Evolutionary conservation across 2,888 invertebrate genomes (phyloP), one percentile per base, ranked within the genome.

Genomic region (Parthenolecanium corni): DNA sequence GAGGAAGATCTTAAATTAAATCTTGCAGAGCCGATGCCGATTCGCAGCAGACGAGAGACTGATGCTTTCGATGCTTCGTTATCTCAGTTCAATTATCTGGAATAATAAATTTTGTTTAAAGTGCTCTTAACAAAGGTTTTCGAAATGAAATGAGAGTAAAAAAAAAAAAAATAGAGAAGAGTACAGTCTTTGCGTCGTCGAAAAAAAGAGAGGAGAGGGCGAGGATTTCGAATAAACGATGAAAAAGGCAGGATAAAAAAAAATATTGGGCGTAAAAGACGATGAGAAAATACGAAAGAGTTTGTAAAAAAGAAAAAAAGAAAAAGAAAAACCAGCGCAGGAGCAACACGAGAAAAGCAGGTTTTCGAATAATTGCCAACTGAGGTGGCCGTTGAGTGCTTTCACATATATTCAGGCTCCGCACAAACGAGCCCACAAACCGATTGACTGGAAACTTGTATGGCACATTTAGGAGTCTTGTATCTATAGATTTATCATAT

Each of bases 61-160:
- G 44, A 47, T 44, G 57, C 57, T 57, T 46, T 46, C 57, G 25
- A 46, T 44, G 44, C 57, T 57, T 57, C 57, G 57, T 57, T 57
- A 57, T 57, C 57, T 57, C 57, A 57, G 46, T 57, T 57, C 57
- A 57, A 57, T 57, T 57, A 57, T 57, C 57, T 57, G 57, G 57
- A 57, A 57, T 57, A 57, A 57, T 57, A 46, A 57, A 57, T 57
- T 57, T 57, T 44, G 44, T 54, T 54, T 54, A 54, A 54, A 54
- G 42, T 54, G 21, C 54, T 54, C 20, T 54, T 24, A 23, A 38
- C 31, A 18, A 36, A 52, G 38, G 38, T 31, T 36, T 36, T 6
- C 52, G 38, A 52, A 49, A 52, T 38, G 52, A 52, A 52, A 52
- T 52, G 36, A 52, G 36, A 11, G 52, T 18, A 2, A 31, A 18